phyloP scores from a whole-genome alignment of 2,888 invertebrate genomes.

The Liposcelis brunnea region DNA sequence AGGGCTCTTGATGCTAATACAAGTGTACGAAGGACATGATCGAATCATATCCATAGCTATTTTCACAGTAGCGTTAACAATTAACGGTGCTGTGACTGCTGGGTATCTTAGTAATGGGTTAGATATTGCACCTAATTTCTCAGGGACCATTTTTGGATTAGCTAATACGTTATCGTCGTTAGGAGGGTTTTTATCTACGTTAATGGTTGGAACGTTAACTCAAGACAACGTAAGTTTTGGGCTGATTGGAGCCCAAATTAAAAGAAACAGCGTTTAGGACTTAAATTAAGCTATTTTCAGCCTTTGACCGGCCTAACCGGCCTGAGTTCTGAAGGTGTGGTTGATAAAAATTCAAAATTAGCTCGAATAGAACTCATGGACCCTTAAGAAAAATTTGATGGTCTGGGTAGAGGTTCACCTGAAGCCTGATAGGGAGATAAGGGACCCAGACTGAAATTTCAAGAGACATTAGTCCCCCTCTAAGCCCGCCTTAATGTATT shows the following conservation, averaged over 20 bases:
- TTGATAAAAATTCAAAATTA: constrained; percentile 5
- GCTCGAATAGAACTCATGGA: too few relatives aligned
- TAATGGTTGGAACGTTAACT: constrained; percentile 63
- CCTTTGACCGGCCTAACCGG: too few relatives aligned
- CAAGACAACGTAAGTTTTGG: constrained; percentile 44
- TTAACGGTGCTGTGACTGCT: constrained; percentile 72
- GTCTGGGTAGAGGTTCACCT: too few relatives aligned
- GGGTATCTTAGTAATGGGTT: constrained; percentile 73
- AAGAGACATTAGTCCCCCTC: too few relatives aligned
- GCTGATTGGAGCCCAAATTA: background rate
- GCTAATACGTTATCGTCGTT: constrained; percentile 74
- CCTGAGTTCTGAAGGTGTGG: too few relatives aligned
- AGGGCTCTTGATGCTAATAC: constrained; percentile 53
- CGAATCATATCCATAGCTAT: constrained; percentile 55
- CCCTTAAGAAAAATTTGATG: too few relatives aligned
- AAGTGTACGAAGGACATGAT: constrained; percentile 53
- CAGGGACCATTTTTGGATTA: constrained; percentile 75
- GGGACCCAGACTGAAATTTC: too few relatives aligned
- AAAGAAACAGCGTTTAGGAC: background rate
- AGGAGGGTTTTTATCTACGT: constrained; percentile 65
- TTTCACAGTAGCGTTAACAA: constrained; percentile 61
- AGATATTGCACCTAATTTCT: constrained; percentile 77
- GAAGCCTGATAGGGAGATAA: too few relatives aligned
- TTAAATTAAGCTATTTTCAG: background rate
- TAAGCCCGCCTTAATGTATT: too few relatives aligned